These are phyloP conservation scores for Pangasianodon gigas DNA, from an alignment of 2,113 vertebrate genomes.

Conservation along the genomic window DNA sequence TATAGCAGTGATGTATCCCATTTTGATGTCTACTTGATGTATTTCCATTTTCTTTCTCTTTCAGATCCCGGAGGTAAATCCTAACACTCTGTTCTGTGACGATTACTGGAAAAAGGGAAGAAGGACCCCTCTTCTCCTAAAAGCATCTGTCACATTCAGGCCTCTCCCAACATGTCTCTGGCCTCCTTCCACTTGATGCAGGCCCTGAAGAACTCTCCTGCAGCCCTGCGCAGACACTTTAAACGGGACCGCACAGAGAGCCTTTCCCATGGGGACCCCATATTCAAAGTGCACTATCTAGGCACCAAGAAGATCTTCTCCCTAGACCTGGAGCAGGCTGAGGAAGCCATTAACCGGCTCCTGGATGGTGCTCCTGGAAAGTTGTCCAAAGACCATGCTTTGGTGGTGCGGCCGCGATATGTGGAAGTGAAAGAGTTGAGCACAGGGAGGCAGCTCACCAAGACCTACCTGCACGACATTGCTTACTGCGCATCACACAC, in stretches of 20 bases:
- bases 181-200: conserved; percentile 76
- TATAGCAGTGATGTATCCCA: background rate
- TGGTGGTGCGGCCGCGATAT: conserved; percentile 76
- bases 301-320: conserved; percentile 81
- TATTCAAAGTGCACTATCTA: conserved; percentile 79
- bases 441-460: conserved; percentile 78
- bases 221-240: conserved; percentile 73
- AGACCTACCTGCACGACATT: conserved; percentile 81
- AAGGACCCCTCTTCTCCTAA: conserved; percentile 1
- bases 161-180: conserved; percentile 67
- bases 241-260: conserved; percentile 73
- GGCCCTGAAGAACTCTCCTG: conserved; percentile 77
- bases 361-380: conserved; percentile 66
- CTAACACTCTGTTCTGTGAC: conserved; percentile 51
- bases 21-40: conserved; percentile 20
- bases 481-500: conserved; percentile 76
- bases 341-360: conserved; percentile 72
- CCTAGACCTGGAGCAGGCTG: conserved; percentile 74
- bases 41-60: conserved; percentile 27
- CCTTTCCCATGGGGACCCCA: conserved; percentile 77
- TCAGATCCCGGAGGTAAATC: conserved; percentile 61
- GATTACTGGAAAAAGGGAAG: conserved; percentile 37
- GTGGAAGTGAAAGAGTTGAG: conserved; percentile 81
- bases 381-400: conserved; percentile 75
- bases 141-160: background rate